Percentiles rank a stretch among this genome's conserved stretches.
Evolutionary conservation across 2,888 invertebrate genomes (phyloP).

Genomic region (Piscicola geometra): DNA sequence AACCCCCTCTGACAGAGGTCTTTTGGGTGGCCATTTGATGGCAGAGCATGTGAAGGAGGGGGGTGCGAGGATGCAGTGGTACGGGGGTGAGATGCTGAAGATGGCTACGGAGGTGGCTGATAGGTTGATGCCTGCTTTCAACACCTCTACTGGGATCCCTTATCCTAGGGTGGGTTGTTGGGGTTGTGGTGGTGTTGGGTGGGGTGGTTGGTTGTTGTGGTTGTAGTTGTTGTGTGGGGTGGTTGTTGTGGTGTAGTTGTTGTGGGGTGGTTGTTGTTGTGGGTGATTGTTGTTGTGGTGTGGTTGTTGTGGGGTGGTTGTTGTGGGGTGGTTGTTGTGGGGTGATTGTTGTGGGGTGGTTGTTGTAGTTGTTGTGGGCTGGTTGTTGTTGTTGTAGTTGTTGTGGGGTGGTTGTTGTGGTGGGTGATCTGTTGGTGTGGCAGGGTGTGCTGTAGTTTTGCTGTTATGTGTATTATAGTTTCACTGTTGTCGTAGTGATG

Average conservation of each 20-base stretch:
- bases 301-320: not conserved
- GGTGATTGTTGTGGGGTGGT: too few species aligned
- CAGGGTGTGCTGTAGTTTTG: too few species aligned
- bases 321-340: too few species aligned
- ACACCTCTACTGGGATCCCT: conserved; percentile 93
- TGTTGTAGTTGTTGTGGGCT: too few species aligned
- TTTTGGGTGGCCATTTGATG: conserved; percentile 85
- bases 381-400: too few species aligned
- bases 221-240: not conserved
- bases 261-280: not conserved
- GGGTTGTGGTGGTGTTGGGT: not conserved
- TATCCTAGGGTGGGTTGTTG: conserved; percentile 73
- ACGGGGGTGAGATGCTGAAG: conserved; percentile 74
- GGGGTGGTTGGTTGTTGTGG: not conserved
- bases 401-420: too few species aligned
- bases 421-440: too few species aligned
- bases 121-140: conserved; percentile 90
- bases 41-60: conserved; percentile 74
- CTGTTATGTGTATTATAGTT: too few species aligned
- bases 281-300: not conserved
- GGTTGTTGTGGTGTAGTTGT: too few species aligned
- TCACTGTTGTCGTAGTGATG: too few species aligned
- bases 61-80: conserved; percentile 57
- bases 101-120: conserved; percentile 90
- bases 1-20: conserved; percentile 63